Base-by-base conservation (phyloP, 2,113 vertebrate genomes). In the Chloropsis hardwickii region DNA sequence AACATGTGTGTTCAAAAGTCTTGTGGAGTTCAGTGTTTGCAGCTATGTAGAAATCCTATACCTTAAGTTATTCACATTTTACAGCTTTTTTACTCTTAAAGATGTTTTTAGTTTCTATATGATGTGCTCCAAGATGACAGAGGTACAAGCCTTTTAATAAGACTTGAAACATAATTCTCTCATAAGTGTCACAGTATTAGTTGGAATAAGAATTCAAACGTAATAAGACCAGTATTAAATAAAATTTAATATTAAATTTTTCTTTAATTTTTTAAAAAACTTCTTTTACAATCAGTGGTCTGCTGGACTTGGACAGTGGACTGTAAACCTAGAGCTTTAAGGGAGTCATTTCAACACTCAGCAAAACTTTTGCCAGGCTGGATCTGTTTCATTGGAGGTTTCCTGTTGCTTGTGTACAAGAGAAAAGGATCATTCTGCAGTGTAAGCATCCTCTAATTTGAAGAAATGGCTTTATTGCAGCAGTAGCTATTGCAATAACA, bases 401-500 rank as follows among this genome's bases (percentile, higher is more conserved):
- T 94, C 56, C 76, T 81, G 81, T 56, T 86, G 44, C 42, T 86
- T 16, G 0, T 51, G 35, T 86, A 19, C 29, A 53, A 37, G 24
- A 83, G 58, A 65, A 91, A 77, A 83, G 16, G 39, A 81, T 77
- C 27, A 47, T 92, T 95, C 79, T 73, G 86, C 90, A 71, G 54
- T 37, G 51, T 86, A 93, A 94, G 53, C 77, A 86, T 92, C 45
- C 70, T 82, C 72, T 93, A 73, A 95, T 95, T 90, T 86, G 85
- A 95, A 90, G 84, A 91, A 92, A 80, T 62, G 23, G 50, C 47
- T 95, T 93, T 92, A 93, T 81, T 87, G 81, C 85, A 77, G 64
- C 54, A 73, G 35, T 56, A 93, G 81, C 91, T 88, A 83, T 64
- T 92, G 61, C 67, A 94, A 73, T 96, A 95, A 91, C 67, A 94